Evolutionary conservation across 2,888 invertebrate species (phyloP).

Genomic region (Dioctria linearis): DNA sequence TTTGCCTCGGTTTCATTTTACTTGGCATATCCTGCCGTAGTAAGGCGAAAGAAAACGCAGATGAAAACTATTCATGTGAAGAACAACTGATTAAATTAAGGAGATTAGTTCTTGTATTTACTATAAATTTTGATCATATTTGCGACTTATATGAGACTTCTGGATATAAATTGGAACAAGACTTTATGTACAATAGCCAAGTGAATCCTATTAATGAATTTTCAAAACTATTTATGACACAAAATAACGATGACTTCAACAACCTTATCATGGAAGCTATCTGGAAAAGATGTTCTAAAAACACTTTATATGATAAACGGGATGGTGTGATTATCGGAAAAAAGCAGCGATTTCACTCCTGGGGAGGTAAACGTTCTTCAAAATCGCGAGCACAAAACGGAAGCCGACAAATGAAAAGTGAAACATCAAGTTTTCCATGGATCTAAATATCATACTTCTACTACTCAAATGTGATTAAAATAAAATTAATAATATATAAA

Average conservation of each 20-base stretch:
- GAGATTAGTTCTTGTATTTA: slow-evolving; percentile 66
- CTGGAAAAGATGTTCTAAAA: slow-evolving; percentile 66
- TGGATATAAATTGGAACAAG: slow-evolving; percentile 11
- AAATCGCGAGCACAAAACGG: slow-evolving; percentile 4
- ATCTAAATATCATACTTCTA: no score
- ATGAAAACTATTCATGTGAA: slow-evolving; percentile 62
- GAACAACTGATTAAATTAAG: slow-evolving; percentile 67
- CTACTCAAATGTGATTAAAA: no score
- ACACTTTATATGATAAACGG: slow-evolving; percentile 67
- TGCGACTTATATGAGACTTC: slow-evolving; percentile 66
- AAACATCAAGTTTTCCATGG: no score
- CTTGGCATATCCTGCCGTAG: neutral
- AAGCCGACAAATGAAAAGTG: no score
- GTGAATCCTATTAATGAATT: slow-evolving; percentile 66
- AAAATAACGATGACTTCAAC: slow-evolving; percentile 67
- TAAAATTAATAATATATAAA: no score
- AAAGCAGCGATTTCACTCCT: slow-evolving; percentile 70
- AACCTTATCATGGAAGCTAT: slow-evolving; percentile 66
- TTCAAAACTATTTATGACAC: slow-evolving; percentile 67
- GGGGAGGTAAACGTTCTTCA: slow-evolving; percentile 69
- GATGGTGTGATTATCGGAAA: slow-evolving; percentile 68
- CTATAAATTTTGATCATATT: slow-evolving; percentile 68
- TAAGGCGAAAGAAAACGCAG: slow-evolving; percentile 2
- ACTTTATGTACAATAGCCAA: slow-evolving; percentile 61
- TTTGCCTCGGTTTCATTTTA: slow-evolving; percentile 9